phyloP scores from a whole-genome alignment of 2,797 vertebrate species.

The Darevskia mixta region DNA sequence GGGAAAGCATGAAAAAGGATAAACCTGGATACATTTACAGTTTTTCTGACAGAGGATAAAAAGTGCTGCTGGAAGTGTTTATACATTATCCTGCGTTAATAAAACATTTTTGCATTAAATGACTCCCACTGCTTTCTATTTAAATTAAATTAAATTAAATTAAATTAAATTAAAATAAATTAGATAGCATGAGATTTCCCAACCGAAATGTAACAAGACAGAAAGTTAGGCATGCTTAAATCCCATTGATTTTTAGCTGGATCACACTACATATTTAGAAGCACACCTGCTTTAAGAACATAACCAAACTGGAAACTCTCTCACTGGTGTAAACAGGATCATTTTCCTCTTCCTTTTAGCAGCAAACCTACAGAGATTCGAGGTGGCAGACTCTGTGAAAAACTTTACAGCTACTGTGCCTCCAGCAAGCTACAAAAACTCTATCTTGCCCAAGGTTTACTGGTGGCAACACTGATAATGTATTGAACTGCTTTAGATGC shows the following conservation, averaged over 20 bases:
- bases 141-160: conserved; percentile 64
- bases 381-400: neutral
- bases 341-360: neutral
- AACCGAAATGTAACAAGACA: conserved; percentile 40
- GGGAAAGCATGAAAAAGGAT: neutral
- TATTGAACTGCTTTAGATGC: neutral
- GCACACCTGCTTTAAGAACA: neutral
- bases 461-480: too few species aligned
- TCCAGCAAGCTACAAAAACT: neutral
- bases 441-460: neutral
- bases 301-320: neutral
- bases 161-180: conserved; percentile 55
- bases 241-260: neutral
- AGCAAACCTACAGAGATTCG: neutral
- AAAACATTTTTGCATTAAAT: conserved; percentile 65
- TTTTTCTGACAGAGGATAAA: conserved; percentile 28
- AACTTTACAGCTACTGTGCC: neutral
- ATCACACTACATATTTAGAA: neutral
- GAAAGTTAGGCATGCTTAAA: neutral
- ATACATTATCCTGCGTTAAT: conserved; percentile 54
- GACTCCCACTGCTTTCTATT: conserved; percentile 53
- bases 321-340: conserved; percentile 13
- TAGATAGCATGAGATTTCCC: conserved; percentile 51
- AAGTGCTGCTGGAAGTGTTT: conserved; percentile 45
- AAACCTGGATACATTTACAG: conserved; percentile 41